Evolutionary conservation across 2,888 invertebrate genomes (phyloP), one percentile per base, ranked within the genome.

Genomic region (Orchestes rusci): DNA sequence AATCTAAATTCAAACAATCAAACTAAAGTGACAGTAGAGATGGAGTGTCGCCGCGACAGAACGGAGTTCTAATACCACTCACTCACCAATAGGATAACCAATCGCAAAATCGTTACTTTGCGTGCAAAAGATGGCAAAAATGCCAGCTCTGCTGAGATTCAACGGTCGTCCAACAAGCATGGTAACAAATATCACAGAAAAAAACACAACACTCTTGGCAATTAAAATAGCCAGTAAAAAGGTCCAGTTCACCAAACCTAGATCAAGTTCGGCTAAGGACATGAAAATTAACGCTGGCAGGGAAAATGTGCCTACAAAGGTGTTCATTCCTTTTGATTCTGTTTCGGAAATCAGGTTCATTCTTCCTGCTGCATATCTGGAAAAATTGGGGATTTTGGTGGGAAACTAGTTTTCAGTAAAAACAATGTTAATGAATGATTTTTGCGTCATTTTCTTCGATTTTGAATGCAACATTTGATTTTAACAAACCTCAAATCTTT

Each of bases 51-150:
- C n/a, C n/a, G n/a, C n/a, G n/a, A n/a, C n/a, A n/a, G n/a, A n/a
- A n/a, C n/a, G n/a, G n/a, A n/a, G n/a, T n/a, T n/a, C n/a, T n/a
- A n/a, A n/a, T n/a, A n/a, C n/a, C n/a, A n/a, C n/a, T n/a, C 5
- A 39, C 74, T 79, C 73, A 90, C 93, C 84, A 57, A 95, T 92
- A 4, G 96, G 95, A 70, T 85, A 93, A 50, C 95, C 95, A 56
- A 96, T 79, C 15, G 96, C 95, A 72, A 96, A 95, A 69, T 96
- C 96, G 74, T 96, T 96, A 65, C 93, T 94, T 66, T 95, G 95
- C 0, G 95, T 95, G 57, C 89, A 86, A 67, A 95, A 95, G 60
- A 96, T 94, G 13, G 89, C 90, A 74, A 89, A 88, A 45, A 96
- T 75, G 10, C 93, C 95, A 32, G 92, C 89, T 59, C 84, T 78